Base-by-base conservation (phyloP, 2,888 invertebrate species). In the Matsumyia berberina region DNA sequence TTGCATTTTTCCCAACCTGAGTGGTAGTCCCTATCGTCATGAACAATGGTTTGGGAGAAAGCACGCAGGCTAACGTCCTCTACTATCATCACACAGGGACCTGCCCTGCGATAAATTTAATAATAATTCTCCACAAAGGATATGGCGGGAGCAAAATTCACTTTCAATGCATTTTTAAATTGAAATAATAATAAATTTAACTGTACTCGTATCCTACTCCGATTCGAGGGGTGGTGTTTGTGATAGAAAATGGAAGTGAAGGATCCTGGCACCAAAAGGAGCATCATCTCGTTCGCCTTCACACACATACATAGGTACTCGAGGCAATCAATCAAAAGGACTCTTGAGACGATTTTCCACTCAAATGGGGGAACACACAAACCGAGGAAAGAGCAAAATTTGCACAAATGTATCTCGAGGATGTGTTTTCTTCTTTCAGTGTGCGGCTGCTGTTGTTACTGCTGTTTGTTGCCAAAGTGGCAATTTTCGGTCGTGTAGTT, bases 261-360 rank as follows among this genome's bases (percentile, higher is more conserved):
- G 24, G 24, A 24, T 24, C 12, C 31, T 53, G 58, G 29, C 42
- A 39, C n/a, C 1, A 24, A 64, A 85, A 60, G 60, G 74, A 80
- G 46, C 80, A 76, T 66, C 70, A 57, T 53, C 24, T 66, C 70
- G 51, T 53, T 4, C 57, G 64, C 72, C 57, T 79, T 85, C 80
- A 80, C 85, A 85, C 85, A 80, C n/a, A n/a, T n/a, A n/a, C n/a
- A n/a, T n/a, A n/a, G n/a, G n/a, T 55, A 85, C 85, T 85, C 70
- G 66, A 80, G 81, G 86, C 86, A 81, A 86, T 86, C 86, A 86
- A 86, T 86, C 86, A 86, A 86, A 86, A 86, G 86, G 79, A 86
- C 86, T 81, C 86, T 80, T 67, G 81, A 86, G 86, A 86, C 80
- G 81, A 81, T 77, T 86, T 80, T 86, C 86, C 81, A 72, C 74